Evolutionary conservation across 1,140 invertebrate genomes (phyloP), one percentile per base, ranked within the genome.

Genomic region (Psilanteris sp.): DNA sequence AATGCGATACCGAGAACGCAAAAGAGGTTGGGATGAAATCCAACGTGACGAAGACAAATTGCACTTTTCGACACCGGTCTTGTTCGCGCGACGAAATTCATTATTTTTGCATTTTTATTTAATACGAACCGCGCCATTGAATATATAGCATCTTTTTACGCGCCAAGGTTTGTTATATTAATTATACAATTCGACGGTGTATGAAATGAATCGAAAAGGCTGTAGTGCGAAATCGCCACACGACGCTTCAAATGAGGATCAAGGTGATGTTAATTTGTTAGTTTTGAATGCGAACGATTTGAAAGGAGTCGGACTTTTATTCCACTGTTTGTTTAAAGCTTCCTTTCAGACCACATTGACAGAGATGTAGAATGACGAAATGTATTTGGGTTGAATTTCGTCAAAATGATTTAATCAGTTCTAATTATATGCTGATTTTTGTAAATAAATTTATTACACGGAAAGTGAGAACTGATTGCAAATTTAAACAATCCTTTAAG

Each of bases 61-160:
- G 62, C 34, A 68, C 62, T 75, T 68, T 75, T 75, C 72, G 72
- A 68, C 57, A 68, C 29, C 39, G 72, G 55, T 75, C 62, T 75
- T 74, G 61, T 74, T 66, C 70, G 27, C 10, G 41, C 41, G 37
- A 59, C 59, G 29, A 59, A 66, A 66, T 59, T 57, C 44, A 16
- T 62, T 55, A 7, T 64, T 55, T 39, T 61, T 48, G 26, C 37
- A 55, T 64, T 64, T 57, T 66, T 59, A 52, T 66, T 73, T 20
- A 26, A 15, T 50, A 31, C 43, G 6, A 39, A 57, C 34, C 22
- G 41, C 32, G 31, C 29, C 37, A 15, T 64, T 62, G 39, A 71
- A 54, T 61, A 50, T 59, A 57, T 43, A 15, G 50, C 41, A 6
- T 24, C 10, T 48, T 39, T 59, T 59, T 43, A 15, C 20, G 20